Evolutionary conservation across 2,888 invertebrate genomes (phyloP).

Genomic region (Andrena praecox): DNA sequence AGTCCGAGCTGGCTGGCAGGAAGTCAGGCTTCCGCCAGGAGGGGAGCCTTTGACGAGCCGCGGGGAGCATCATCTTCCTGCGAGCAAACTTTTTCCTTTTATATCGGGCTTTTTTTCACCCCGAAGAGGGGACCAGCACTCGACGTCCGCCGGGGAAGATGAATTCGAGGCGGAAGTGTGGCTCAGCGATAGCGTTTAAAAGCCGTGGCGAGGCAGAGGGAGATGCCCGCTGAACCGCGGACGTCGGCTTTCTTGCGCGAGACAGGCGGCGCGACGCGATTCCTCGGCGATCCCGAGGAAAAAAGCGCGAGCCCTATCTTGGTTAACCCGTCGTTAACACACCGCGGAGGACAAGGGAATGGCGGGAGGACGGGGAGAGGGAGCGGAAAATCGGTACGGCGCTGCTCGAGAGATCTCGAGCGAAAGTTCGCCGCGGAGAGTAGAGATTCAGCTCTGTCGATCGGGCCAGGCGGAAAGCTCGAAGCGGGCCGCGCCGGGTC

Average conservation of each 20-base stretch:
- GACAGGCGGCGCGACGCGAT: conserved; percentile 29
- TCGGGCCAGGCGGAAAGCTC: conserved; percentile 13
- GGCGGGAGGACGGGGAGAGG: background rate
- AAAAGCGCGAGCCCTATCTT: conserved; percentile 18
- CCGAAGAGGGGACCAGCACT: background rate
- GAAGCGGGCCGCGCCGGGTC: conserved; percentile 16
- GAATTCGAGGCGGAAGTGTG: conserved; percentile 10
- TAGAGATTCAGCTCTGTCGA: conserved; percentile 40
- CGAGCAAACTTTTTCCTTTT: conserved; percentile 17
- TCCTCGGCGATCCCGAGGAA: background rate
- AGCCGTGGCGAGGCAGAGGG: background rate
- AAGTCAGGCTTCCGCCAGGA: background rate
- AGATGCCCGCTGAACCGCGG: background rate
- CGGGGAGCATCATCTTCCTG: conserved; percentile 8
- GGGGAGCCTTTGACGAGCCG: conserved; percentile 15
- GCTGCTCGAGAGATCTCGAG: conserved; percentile 34
- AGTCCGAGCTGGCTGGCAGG: conserved; percentile 12
- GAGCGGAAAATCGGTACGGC: conserved; percentile 33
- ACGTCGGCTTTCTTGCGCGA: conserved; percentile 11
- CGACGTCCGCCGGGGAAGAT: background rate
- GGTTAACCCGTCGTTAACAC: conserved; percentile 49
- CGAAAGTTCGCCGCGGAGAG: conserved; percentile 40
- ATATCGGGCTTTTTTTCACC: background rate
- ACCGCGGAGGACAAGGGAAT: background rate
- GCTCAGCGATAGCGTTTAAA: conserved; percentile 15